Conservation (phyloP, 2,888 invertebrate genomes). For the Julus scandinavius region DNA sequence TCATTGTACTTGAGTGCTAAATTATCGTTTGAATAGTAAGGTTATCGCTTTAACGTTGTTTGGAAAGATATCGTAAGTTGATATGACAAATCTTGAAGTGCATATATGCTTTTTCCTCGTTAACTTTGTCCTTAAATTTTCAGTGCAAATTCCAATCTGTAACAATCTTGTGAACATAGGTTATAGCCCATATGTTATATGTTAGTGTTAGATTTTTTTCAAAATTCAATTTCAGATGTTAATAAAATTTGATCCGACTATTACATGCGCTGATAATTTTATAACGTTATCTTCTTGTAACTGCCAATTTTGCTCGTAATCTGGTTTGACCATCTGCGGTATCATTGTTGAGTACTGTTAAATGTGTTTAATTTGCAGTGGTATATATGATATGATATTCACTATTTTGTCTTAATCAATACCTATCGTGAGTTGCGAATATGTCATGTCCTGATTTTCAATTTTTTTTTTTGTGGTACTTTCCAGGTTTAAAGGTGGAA, state of each 20-base stretch:
- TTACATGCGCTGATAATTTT: not conserved
- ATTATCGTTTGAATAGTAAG: too few relatives aligned
- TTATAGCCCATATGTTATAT: not conserved
- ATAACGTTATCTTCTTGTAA: not conserved
- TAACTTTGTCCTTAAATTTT: not conserved
- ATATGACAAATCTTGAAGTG: too few relatives aligned
- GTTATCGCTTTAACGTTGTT: too few relatives aligned
- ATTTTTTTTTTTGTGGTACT: not conserved
- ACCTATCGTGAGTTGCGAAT: not conserved
- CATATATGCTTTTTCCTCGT: too few relatives aligned
- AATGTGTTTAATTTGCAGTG: not conserved
- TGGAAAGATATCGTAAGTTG: too few relatives aligned
- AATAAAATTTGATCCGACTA: not conserved
- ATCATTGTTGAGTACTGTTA: not conserved
- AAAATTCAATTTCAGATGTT: not conserved
- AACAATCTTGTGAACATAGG: not conserved
- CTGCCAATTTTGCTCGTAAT: not conserved
- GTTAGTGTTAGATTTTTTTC: too few relatives aligned
- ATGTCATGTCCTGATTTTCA: not conserved
- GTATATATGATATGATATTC: not conserved
- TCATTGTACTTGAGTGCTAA: too few relatives aligned
- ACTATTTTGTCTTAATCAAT: not conserved
- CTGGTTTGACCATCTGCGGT: not conserved
- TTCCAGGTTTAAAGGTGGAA: conserved; percentile 45
- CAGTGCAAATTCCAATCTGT: not conserved